Evolutionary conservation across 2,888 invertebrate species (phyloP), one percentile per base, ranked within the genome.

Genomic region (Helobdella robusta): DNA sequence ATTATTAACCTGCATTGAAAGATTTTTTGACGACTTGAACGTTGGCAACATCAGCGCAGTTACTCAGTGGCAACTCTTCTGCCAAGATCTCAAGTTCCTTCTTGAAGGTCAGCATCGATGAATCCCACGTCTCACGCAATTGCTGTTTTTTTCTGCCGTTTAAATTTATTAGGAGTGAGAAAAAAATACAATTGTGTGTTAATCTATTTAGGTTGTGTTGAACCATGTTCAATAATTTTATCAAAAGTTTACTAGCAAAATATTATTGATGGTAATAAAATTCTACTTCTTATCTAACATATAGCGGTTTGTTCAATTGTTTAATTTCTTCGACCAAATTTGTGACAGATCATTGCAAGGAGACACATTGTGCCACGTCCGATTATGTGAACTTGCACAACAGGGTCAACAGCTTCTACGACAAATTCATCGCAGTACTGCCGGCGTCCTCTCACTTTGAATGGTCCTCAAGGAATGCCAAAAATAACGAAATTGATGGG

Each of bases 351-450:
- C 98, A 98, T 77, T 95, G 95, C 80, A 89, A 91, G 76, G 75
- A 91, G 78, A 84, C 94, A 52, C 84, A 90, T 32, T 97, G 97
- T 85, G 93, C 93, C 82, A 94, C 93, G 72, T 93, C 94, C 65
- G 94, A 91, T 62, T 99, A 98, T 79, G 98, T 98, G 97, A 99
- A 99, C 80, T 84, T 98, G 59, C 97, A 97, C 82, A 99, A 98
- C 83, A 93, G 91, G 85, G 91, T 95, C 48, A 98, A 99, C 83
- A 94, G 95, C 91, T 83, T 98, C 72, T 91, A 97, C 80, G 90
- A 91, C 73, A 92, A 94, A 80, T 98, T 95, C 82, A 93, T 98
- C 54, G 89, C 89, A n/a, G n/a, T n/a, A n/a, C n/a, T n/a, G n/a
- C n/a, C n/a, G n/a, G n/a, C n/a, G n/a, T n/a, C n/a, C n/a, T n/a